A percentile compares a stretch with the other conserved stretches of the same genome.
Evolutionary conservation across 2,888 invertebrate species (phyloP).

Genomic region (Thecophora atra): DNA sequence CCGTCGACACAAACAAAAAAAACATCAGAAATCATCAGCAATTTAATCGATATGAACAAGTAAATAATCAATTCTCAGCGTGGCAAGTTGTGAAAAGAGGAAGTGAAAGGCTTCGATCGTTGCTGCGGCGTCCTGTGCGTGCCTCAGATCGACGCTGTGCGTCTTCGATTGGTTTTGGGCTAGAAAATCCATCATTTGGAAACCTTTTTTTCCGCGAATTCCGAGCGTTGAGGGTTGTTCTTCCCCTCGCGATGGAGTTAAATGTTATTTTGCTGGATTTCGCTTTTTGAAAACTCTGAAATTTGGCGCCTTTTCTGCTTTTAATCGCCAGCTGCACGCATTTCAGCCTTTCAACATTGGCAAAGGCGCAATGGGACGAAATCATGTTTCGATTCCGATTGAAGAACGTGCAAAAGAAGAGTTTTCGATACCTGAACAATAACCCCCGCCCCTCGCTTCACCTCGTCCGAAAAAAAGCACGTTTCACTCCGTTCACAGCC

Average conservation of each 20-base stretch:
- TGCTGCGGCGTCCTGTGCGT: no score
- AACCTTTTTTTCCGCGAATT: constrained; percentile 22
- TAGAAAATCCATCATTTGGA: constrained; percentile 32
- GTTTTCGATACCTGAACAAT: neutral
- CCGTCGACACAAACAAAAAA: neutral
- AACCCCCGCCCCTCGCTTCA: neutral
- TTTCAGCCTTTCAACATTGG: no score
- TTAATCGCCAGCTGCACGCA: constrained; percentile 19
- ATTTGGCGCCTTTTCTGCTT: constrained; percentile 5
- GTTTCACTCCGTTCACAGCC: no score
- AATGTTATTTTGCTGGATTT: constrained; percentile 25
- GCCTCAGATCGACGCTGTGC: constrained; percentile 26
- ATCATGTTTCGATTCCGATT: no score
- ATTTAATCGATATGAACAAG: constrained; percentile 53
- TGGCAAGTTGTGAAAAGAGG: constrained; percentile 49
- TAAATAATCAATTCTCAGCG: constrained; percentile 50
- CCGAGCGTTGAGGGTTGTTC: constrained; percentile 19
- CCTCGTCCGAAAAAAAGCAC: no score
- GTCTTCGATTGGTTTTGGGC: constrained; percentile 27
- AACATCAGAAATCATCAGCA: constrained; percentile 6
- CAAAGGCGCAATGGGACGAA: no score
- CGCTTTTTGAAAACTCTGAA: neutral
- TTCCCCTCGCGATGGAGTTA: constrained; percentile 28
- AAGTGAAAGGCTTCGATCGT: constrained; percentile 46
- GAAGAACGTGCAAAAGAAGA: no score